Evolutionary conservation across 2,113 vertebrate genomes (phyloP).

Genomic region (Poecile atricapillus): DNA sequence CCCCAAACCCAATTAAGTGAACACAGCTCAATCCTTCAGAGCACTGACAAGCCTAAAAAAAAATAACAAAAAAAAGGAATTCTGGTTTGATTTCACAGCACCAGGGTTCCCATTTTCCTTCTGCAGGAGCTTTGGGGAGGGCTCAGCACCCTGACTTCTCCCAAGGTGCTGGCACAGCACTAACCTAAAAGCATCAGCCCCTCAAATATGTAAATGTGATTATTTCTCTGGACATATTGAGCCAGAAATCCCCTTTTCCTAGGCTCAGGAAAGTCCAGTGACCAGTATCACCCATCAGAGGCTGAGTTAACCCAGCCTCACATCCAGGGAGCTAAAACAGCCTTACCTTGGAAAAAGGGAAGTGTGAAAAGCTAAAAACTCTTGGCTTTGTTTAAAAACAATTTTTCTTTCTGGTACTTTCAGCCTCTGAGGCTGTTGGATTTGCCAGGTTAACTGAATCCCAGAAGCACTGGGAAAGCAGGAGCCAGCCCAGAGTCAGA

Average conservation of each 20-base stretch:
- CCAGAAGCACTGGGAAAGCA: background rate
- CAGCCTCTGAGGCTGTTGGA: background rate
- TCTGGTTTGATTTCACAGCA: background rate
- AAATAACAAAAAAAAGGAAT: background rate
- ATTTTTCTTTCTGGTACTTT: background rate
- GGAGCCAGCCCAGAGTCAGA: background rate
- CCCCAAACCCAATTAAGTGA: background rate
- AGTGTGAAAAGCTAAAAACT: background rate
- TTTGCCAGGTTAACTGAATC: background rate
- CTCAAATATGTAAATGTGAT: rapidly evolving
- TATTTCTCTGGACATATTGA: background rate
- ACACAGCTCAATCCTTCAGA: background rate
- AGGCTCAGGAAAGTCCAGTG: background rate
- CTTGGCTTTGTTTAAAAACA: background rate
- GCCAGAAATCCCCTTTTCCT: background rate
- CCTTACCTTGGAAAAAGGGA: rapidly evolving
- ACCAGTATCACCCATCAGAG: background rate
- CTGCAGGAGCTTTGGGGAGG: background rate
- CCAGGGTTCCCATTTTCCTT: background rate
- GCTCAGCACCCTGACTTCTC: background rate
- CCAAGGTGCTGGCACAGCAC: background rate
- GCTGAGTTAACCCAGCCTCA: background rate
- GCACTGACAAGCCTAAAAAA: no score
- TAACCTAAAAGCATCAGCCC: background rate
- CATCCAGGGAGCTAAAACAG: background rate